phyloP scores from a whole-genome alignment of 1,140 invertebrate species.

The Lutraria rhynchaena region DNA sequence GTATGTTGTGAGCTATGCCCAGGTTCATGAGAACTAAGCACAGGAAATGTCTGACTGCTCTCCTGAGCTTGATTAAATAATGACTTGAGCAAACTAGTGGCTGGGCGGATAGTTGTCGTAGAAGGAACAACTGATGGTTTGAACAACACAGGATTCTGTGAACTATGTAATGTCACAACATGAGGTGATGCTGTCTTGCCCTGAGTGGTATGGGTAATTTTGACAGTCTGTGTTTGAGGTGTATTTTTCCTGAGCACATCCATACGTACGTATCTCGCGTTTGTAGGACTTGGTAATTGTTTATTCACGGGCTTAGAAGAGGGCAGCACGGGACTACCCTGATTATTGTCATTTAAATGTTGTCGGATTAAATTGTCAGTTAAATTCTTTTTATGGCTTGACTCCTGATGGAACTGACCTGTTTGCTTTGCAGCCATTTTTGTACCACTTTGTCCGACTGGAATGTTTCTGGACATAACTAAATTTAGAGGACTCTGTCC shows the following conservation, averaged over 20 bases:
- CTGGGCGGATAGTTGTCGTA: constrained; percentile 8
- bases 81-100: constrained; percentile 39
- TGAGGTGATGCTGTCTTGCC: not conserved
- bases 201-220: constrained; percentile 31
- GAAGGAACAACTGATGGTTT: not conserved
- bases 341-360: constrained; percentile 25
- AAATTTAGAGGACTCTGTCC: constrained; percentile 52
- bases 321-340: not conserved
- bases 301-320: constrained; percentile 1
- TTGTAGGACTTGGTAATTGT: not conserved
- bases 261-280: not conserved
- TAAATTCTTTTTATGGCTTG: constrained; percentile 10
- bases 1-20: not conserved
- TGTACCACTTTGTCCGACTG: constrained; percentile 8
- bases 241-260: constrained; percentile 39
- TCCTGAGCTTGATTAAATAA: constrained; percentile 36
- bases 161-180: constrained; percentile 17
- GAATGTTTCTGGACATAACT: constrained; percentile 46
- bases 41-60: constrained; percentile 6
- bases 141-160: constrained; percentile 29
- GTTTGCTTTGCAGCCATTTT: constrained; percentile 23
- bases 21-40: not conserved
- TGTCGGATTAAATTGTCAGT: constrained; percentile 40
- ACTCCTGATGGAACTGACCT: constrained; percentile 22
- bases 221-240: constrained; percentile 28